Base-by-base conservation (phyloP, 2,797 vertebrate species). In the Eremophila alpestris region DNA sequence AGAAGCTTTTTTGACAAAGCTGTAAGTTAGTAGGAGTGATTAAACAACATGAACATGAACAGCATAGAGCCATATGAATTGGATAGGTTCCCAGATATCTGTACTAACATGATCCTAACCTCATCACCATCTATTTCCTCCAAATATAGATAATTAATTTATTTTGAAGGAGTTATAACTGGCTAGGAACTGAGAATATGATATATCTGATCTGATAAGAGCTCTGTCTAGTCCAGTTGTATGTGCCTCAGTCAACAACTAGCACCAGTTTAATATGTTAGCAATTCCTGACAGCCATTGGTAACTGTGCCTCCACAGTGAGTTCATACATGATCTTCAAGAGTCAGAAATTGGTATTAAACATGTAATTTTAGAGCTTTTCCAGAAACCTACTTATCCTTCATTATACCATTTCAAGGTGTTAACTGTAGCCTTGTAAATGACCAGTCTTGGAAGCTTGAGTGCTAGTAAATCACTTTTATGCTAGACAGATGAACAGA, bases 381-480 rank as follows among this genome's bases (percentile, higher is more conserved):
- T 90, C 59, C 24, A 77, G 49, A 90, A 88, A 67, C 16, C 59
- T 82, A 45, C 17, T 86, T 83, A 56, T 55, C 9, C 16, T 73
- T 92, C 41, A 55, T 89, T 86, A 23, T 32, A 78, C 34, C 24
- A 86, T 59, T 87, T 80, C 60, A 82, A 82, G 41, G 48, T 67
- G 64, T 82, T 79, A 91, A 64, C 48, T 75, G 14, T n/a, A 82
- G 77, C 32, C 68, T 76, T 90, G 40, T 82, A 90, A 93, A 92
- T 87, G 83, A 67, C 59, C 34, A 49, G 19, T 59, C 32, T 74
- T 29, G 23, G 82, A 90, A 84, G 8, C 52, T 4, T 55, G 38
- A 87, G 70, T 79, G 43, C 23, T 82, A 95, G 49, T 34, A 94
- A 90, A 89, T 87, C 43, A 73, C 54, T 92, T 95, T 89, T 67